These are phyloP conservation scores for Schlechtendalia chinensis DNA, from an alignment of 1,140 invertebrate species.

Conservation along the genomic window DNA sequence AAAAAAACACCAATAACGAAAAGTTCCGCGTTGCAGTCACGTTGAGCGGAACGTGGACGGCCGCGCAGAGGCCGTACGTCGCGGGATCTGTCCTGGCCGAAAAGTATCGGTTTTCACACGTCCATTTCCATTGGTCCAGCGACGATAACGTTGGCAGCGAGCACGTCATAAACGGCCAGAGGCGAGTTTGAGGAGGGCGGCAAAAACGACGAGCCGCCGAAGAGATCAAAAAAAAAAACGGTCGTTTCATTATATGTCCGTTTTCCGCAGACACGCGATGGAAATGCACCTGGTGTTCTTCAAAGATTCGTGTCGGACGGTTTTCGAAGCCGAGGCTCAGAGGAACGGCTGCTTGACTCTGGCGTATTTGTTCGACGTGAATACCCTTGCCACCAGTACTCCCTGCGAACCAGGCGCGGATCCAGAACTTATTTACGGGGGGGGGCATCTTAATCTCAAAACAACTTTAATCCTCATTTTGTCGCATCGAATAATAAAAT, in stretches of 20 bases:
- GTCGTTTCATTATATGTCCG: too few relatives aligned
- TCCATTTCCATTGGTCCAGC: neutral
- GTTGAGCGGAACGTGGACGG: neutral
- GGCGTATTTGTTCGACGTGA: neutral
- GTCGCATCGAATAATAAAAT: too few relatives aligned
- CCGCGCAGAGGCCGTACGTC: neutral
- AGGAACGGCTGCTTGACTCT: neutral
- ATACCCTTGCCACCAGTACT: neutral
- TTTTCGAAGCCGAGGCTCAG: neutral
- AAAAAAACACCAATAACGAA: too few relatives aligned
- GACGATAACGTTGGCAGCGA: neutral
- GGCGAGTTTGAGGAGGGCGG: too few relatives aligned
- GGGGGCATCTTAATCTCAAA: too few relatives aligned
- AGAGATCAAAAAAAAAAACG: too few relatives aligned
- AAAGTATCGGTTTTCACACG: neutral
- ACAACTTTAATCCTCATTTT: too few relatives aligned
- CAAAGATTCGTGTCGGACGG: neutral
- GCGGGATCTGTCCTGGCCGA: neutral
- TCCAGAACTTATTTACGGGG: too few relatives aligned
- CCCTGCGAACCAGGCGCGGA: too few relatives aligned
- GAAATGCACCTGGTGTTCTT: conserved; percentile 6
- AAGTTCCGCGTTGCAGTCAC: too few relatives aligned
- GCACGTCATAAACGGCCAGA: neutral
- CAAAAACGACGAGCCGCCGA: too few relatives aligned
- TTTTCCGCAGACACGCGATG: neutral